Evolutionary conservation across 2,797 vertebrate species (phyloP).

Genomic region (Notolabrus celidotus): DNA sequence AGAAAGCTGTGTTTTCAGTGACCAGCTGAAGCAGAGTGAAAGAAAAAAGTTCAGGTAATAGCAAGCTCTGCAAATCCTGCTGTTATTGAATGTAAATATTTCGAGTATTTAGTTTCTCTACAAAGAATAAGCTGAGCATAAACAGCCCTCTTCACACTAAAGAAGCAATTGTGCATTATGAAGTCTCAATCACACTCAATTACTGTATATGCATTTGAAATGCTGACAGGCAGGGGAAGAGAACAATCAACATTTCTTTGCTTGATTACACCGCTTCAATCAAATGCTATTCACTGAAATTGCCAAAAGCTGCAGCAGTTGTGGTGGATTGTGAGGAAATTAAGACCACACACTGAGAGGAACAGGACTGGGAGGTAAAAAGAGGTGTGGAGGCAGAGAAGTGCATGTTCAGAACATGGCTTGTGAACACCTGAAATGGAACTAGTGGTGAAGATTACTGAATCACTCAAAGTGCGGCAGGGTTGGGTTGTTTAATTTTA

Average conservation of each 20-base stretch:
- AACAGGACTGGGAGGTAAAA: not conserved
- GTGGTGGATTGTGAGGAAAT: slow-evolving; percentile 20
- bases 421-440: not conserved
- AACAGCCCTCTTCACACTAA: not conserved
- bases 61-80: slow-evolving; percentile 1
- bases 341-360: slow-evolving; percentile 10
- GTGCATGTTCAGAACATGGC: not conserved
- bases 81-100: slow-evolving; percentile 15
- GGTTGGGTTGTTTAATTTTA: too few relatives aligned
- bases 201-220: slow-evolving; percentile 32
- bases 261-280: slow-evolving; percentile 63
- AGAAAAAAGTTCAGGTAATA: not conserved
- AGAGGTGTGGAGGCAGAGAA: not conserved
- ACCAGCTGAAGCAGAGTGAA: not conserved
- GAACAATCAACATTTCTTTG: slow-evolving; percentile 43
- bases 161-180: slow-evolving; percentile 12
- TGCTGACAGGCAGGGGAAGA: slow-evolving; percentile 25
- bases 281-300: slow-evolving; percentile 49
- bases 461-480: not conserved
- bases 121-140: slow-evolving; percentile 11
- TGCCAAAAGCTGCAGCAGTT: slow-evolving; percentile 7
- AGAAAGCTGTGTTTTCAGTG: not conserved
- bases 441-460: not conserved
- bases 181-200: slow-evolving; percentile 39
- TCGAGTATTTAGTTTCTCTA: not conserved